Conservation (phyloP, 2,113 vertebrate species). For the Sclerurus mexicanus region DNA sequence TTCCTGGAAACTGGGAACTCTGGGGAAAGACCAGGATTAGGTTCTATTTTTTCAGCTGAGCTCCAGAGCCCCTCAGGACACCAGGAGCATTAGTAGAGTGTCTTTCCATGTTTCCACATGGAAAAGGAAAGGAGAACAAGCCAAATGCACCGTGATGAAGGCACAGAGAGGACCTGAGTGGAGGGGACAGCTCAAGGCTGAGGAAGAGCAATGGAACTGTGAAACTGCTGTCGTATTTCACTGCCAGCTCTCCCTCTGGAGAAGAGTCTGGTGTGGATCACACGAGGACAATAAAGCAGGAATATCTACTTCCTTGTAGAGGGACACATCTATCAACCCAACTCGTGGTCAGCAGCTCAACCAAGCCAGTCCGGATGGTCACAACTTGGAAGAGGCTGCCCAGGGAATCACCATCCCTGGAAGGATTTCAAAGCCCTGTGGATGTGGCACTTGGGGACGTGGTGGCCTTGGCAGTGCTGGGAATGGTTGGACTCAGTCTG, state of each 20-base stretch:
- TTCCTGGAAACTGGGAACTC: not conserved
- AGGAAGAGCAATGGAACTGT: not conserved
- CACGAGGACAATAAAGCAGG: not conserved
- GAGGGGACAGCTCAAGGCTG: not conserved
- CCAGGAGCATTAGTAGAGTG: not conserved
- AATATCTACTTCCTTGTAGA: fast-evolving
- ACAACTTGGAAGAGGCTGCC: not conserved
- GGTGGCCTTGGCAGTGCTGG: not conserved
- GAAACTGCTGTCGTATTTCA: fast-evolving
- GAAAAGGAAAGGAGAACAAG: not conserved
- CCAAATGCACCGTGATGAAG: fast-evolving
- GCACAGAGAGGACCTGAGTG: too few relatives aligned
- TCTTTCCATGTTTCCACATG: not conserved
- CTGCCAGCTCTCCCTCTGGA: not conserved
- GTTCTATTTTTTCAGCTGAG: not conserved
- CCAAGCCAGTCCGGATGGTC: not conserved
- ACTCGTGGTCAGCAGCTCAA: fast-evolving
- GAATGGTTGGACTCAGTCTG: fast-evolving
- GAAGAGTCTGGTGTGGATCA: not conserved
- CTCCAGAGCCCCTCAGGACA: not conserved
- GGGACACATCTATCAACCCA: not conserved
- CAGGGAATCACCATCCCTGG: not conserved
- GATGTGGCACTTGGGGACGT: not conserved
- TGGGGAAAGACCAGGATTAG: not conserved
- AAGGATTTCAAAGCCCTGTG: not conserved